Evolutionary conservation across 2,888 invertebrate genomes (phyloP).

Genomic region (Hypercompe scribonia): DNA sequence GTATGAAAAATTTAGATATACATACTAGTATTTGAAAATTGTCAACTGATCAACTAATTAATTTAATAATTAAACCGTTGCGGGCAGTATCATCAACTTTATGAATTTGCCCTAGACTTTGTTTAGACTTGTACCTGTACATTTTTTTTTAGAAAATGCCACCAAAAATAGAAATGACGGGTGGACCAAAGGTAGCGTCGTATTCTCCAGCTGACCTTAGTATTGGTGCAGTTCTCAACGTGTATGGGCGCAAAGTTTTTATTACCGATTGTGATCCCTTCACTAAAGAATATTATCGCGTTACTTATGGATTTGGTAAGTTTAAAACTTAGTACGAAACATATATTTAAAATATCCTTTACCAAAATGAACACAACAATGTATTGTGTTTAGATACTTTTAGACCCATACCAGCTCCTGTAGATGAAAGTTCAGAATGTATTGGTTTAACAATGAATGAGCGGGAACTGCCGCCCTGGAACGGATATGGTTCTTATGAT

Average conservation of each 20-base stretch:
- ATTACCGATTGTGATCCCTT: conserved; percentile 94
- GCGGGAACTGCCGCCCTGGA: conserved; percentile 93
- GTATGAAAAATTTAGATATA: too few species aligned
- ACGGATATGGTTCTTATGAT: conserved; percentile 95
- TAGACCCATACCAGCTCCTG: conserved; percentile 85
- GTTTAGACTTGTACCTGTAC: too few species aligned
- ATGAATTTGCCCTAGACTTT: too few species aligned
- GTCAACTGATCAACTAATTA: background rate
- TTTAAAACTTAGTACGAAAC: conserved; percentile 11
- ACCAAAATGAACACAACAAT: background rate
- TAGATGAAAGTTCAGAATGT: conserved; percentile 63
- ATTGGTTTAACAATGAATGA: conserved; percentile 67
- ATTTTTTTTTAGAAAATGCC: conserved; percentile 72
- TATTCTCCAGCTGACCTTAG: conserved; percentile 92
- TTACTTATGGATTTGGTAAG: conserved; percentile 88
- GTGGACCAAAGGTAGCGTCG: conserved; percentile 75
- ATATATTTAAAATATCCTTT: background rate
- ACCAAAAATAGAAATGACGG: conserved; percentile 74
- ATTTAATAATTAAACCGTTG: background rate
- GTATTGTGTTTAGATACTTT: conserved; percentile 85
- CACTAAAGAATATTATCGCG: conserved; percentile 93
- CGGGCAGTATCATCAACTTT: background rate
- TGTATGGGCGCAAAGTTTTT: conserved; percentile 93
- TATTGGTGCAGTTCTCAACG: conserved; percentile 93
- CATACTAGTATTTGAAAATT: too few species aligned